phyloP scores from a whole-genome alignment of 2,797 vertebrate species.

The Chaetodon trifasciatus region DNA sequence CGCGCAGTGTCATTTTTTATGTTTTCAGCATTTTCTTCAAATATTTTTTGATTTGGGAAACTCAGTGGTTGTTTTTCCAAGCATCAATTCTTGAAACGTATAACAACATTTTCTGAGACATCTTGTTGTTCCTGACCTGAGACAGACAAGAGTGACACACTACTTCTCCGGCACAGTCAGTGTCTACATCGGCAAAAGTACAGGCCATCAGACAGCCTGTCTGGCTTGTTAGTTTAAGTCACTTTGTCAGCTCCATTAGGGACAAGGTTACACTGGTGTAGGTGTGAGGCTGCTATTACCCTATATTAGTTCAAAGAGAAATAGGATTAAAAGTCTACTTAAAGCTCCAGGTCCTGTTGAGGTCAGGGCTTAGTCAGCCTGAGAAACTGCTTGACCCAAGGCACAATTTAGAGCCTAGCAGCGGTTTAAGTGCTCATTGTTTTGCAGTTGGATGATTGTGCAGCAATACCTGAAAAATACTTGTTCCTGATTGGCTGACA shows the following conservation, averaged over 20 bases:
- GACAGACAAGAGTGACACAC: neutral
- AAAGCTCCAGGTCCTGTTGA: conserved; percentile 53
- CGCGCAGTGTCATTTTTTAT: too few relatives aligned
- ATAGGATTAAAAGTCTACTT: conserved; percentile 77
- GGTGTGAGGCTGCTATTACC: conserved; percentile 29
- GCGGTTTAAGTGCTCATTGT: neutral
- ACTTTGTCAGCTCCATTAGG: neutral
- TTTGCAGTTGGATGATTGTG: neutral
- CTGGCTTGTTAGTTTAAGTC: neutral
- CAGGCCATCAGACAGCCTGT: neutral
- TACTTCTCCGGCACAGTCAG: too few relatives aligned
- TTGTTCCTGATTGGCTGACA: neutral
- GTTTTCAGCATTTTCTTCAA: too few relatives aligned
- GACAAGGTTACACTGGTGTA: conserved; percentile 19
- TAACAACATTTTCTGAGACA: neutral
- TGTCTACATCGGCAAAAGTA: neutral
- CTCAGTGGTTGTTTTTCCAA: neutral
- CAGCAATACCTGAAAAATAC: neutral
- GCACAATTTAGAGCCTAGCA: conserved; percentile 21
- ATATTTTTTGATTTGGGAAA: too few relatives aligned
- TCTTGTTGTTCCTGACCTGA: neutral
- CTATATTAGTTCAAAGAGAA: conserved; percentile 60
- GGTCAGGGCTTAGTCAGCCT: conserved; percentile 63
- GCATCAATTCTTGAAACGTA: neutral
- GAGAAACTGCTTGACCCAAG: conserved; percentile 47